A percentile compares a stretch with the other conserved stretches of the same genome.
Conservation (phyloP, 1,140 invertebrate genomes). For the Delia radicum region DNA sequence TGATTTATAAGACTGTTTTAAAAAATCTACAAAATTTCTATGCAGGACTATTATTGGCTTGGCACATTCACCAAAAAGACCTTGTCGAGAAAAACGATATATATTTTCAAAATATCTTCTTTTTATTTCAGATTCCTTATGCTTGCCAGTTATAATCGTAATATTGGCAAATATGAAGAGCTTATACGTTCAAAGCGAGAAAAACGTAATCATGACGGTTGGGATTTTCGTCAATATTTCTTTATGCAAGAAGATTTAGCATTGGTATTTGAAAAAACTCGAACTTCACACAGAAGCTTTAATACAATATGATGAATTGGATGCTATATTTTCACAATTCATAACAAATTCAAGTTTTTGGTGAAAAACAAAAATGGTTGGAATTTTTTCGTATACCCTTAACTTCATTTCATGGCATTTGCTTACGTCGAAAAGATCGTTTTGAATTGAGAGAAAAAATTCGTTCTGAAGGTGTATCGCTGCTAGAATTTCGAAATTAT, state of each 20-base stretch:
- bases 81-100: too few relatives aligned
- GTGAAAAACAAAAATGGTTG: slow-evolving; percentile 81
- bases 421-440: slow-evolving; percentile 68
- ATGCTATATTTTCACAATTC: slow-evolving; percentile 96
- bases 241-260: slow-evolving; percentile 92
- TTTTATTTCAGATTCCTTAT: slow-evolving; percentile 77
- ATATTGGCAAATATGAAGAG: slow-evolving; percentile 85
- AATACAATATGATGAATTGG: slow-evolving; percentile 95
- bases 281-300: slow-evolving; percentile 91
- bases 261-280: slow-evolving; percentile 91
- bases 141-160: slow-evolving; percentile 83
- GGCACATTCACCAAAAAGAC: too few relatives aligned
- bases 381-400: slow-evolving; percentile 73
- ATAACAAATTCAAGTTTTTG: slow-evolving; percentile 87
- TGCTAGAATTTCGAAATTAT: slow-evolving; percentile 92
- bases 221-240: slow-evolving; percentile 96
- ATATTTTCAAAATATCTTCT: too few relatives aligned
- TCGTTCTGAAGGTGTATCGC: slow-evolving; percentile 67
- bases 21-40: too few relatives aligned
- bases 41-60: too few relatives aligned
- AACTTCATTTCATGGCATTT: slow-evolving; percentile 80
- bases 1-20: too few relatives aligned
- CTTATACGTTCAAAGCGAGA: slow-evolving; percentile 87
- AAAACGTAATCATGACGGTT: slow-evolving; percentile 83
- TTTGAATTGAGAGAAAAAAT: slow-evolving; percentile 70